These are phyloP conservation scores for Brachirus orientalis DNA, from an alignment of 2,113 vertebrate genomes.

Conservation along the genomic window DNA sequence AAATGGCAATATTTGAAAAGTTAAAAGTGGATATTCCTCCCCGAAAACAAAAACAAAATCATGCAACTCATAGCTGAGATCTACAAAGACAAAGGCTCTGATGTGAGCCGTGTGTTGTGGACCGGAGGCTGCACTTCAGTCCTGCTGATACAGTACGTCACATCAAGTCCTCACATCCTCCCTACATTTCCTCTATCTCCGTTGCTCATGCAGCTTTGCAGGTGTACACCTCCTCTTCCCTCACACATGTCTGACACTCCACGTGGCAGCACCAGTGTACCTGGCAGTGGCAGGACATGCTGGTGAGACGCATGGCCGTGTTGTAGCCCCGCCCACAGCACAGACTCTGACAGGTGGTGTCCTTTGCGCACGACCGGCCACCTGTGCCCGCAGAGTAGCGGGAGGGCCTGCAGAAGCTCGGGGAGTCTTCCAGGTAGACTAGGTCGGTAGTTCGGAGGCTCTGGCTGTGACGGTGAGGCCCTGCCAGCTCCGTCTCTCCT, in stretches of 20 bases:
- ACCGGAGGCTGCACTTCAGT: not conserved
- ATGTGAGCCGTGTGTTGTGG: constrained; percentile 20
- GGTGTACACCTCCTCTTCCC: constrained; percentile 95
- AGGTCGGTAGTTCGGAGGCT: constrained; percentile 86
- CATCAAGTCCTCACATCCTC: no score
- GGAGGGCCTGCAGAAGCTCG: constrained; percentile 94
- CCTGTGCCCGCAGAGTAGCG: constrained; percentile 92
- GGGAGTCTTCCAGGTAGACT: constrained; percentile 96
- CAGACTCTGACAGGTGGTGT: constrained; percentile 93
- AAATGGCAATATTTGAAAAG: constrained; percentile 25
- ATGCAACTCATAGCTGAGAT: constrained; percentile 28
- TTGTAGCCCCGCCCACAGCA: constrained; percentile 97
- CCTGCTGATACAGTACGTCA: no score
- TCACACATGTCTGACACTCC: constrained; percentile 95
- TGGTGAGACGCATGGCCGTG: constrained; percentile 92
- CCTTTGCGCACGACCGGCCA: constrained; percentile 89
- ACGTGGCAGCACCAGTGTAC: constrained; percentile 99
- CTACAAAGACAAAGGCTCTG: no score
- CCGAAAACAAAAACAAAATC: constrained; percentile 9
- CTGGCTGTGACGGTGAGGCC: constrained; percentile 76
- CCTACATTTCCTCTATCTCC: no score
- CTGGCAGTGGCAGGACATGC: constrained; percentile 96
- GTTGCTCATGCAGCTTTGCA: constrained; percentile 89
- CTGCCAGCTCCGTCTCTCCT: constrained; percentile 88
- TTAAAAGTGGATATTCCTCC: constrained; percentile 30